Evolutionary conservation across 1,140 invertebrate species (phyloP), one percentile per base, ranked within the genome.

Genomic region (Musca domestica): DNA sequence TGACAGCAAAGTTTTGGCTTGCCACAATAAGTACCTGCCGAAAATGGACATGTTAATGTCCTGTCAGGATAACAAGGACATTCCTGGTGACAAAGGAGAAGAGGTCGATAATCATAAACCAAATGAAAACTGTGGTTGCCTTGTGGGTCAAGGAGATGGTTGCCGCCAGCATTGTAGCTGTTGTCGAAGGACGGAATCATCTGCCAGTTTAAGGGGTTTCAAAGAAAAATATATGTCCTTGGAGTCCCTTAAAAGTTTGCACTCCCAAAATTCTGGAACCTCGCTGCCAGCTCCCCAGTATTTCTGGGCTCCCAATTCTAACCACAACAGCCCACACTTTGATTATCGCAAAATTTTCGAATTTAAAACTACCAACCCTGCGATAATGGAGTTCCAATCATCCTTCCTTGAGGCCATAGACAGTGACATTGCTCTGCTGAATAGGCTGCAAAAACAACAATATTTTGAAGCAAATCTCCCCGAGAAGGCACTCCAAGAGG

Each of bases 341-440:
- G 64, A 69, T 17, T 69, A 69, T 66, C 52, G 19, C 10, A 66
- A 61, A 63, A 65, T 69, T 15, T 69, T 66, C 19, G 9, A 54
- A 23, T 30, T 19, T 46, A 46, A 66, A 30, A 2, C 58, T 1
- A 34, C 20, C 1, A 5, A 66, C 19, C 10, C 25, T 1, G 27
- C 54, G 4, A 23, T 17, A 14, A 6, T 48, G 12, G 27, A 69
- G 20, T n/a, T 69, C n/a, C 49, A 66, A 23, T 17, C 12, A 4
- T 14, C 34, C 23, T 69, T 58, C n/a, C 9, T 63, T 17, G 48
- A 69, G 23, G 34, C 46, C 3, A 46, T 66, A 20, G 64, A 61
- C 52, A 69, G 68, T 20, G 64, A 69, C 41, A 48, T 69, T 12
- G 22, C 27, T 25, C 47, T 67, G 19, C 23, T 27, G 10, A 41